Conservation (phyloP, 2,113 vertebrate genomes). For the Onychostoma macrolepis region DNA sequence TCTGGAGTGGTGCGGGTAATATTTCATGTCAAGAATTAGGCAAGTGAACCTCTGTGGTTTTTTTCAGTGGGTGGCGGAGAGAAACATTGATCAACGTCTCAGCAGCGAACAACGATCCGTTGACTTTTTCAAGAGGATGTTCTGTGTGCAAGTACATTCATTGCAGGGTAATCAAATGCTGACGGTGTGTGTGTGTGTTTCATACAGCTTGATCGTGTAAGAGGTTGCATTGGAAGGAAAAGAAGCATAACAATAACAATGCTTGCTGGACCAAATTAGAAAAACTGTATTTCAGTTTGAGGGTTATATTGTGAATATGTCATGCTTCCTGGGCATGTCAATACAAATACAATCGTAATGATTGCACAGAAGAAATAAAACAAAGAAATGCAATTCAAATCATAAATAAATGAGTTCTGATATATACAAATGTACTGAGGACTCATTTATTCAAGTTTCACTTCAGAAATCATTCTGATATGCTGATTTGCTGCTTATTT, state of each 20-base stretch:
- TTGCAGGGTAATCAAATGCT: conserved; percentile 22
- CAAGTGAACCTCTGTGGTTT: conserved; percentile 59
- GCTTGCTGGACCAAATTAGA: conserved; percentile 71
- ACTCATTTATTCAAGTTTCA: neutral
- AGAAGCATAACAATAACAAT: conserved; percentile 65
- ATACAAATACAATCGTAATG: conserved; percentile 28
- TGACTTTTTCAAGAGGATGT: neutral
- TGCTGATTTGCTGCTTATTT: neutral
- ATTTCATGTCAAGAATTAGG: conserved; percentile 81
- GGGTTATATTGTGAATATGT: conserved; percentile 66
- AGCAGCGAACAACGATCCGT: conserved; percentile 1
- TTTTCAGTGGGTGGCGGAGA: conserved; percentile 64
- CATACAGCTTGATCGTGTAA: neutral
- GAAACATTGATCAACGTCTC: conserved; percentile 74
- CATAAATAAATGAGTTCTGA: neutral
- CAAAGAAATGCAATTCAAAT: neutral
- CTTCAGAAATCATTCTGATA: neutral
- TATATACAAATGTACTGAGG: neutral
- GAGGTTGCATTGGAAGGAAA: conserved; percentile 59
- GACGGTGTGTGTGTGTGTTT: conserved; percentile 7
- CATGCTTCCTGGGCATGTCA: conserved; percentile 72
- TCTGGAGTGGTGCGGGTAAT: conserved; percentile 73
- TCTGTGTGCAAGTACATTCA: neutral
- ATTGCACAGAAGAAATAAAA: neutral
- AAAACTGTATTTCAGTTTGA: conserved; percentile 69